A percentile compares a stretch with the other conserved stretches of the same genome.
Conservation (phyloP, 2,797 vertebrate species). For the Peromyscus melanophrys region DNA sequence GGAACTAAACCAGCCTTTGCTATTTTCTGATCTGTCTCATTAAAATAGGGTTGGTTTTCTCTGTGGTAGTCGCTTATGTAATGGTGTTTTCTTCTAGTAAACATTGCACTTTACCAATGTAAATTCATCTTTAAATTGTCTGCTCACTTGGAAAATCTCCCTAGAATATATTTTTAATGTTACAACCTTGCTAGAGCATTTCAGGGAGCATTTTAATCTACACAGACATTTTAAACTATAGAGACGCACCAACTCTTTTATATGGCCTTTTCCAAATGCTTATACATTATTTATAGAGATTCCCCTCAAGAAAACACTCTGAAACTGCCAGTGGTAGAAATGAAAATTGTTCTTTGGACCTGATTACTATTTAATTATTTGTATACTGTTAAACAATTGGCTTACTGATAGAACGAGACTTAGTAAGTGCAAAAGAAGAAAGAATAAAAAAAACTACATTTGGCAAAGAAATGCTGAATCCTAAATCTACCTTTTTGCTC, state of each 20-base stretch:
- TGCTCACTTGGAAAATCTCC: slow-evolving; percentile 69
- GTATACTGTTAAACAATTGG: slow-evolving; percentile 50
- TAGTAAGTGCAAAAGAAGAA: not conserved
- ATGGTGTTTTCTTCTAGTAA: slow-evolving; percentile 67
- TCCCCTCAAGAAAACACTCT: slow-evolving; percentile 72
- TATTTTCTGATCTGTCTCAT: slow-evolving; percentile 77
- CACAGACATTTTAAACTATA: slow-evolving; percentile 62
- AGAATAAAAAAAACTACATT: not conserved
- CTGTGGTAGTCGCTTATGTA: slow-evolving; percentile 66
- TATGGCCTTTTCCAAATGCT: slow-evolving; percentile 68
- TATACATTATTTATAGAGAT: slow-evolving; percentile 78
- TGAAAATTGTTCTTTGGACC: slow-evolving; percentile 65
- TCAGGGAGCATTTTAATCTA: slow-evolving; percentile 45
- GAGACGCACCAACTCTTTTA: slow-evolving; percentile 60
- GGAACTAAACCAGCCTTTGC: slow-evolving; percentile 68
- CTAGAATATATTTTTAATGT: slow-evolving; percentile 76
- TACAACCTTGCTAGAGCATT: slow-evolving; percentile 36
- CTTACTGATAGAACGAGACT: slow-evolving; percentile 31
- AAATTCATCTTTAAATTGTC: slow-evolving; percentile 79
- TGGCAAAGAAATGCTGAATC: slow-evolving; percentile 46
- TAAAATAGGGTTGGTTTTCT: slow-evolving; percentile 75
- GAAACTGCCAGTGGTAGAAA: slow-evolving; percentile 58
- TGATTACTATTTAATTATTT: slow-evolving; percentile 76
- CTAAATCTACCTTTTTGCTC: not conserved
- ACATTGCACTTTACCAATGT: slow-evolving; percentile 65